Evolutionary conservation across 2,888 invertebrate genomes (phyloP).

Genomic region (Carabus problematicus): DNA sequence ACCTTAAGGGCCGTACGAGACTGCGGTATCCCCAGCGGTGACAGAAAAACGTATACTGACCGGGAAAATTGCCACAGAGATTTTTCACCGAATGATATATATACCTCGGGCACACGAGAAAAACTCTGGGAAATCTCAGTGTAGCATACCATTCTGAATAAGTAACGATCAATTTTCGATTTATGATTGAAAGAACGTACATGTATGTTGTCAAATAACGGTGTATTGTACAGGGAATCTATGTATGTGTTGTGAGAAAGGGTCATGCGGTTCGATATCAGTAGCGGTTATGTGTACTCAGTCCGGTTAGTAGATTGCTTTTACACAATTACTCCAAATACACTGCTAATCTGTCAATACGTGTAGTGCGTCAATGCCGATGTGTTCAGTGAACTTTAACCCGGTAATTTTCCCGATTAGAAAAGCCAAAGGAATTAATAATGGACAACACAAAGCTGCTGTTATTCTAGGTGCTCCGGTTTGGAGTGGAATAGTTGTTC

Average conservation of each 20-base stretch:
- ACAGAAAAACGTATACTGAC: constrained; percentile 21
- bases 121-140: not conserved
- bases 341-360: too few species aligned
- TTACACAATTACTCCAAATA: too few species aligned
- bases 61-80: constrained; percentile 25
- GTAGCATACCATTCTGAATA: not conserved
- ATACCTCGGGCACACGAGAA: not conserved
- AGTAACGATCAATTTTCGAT: not conserved
- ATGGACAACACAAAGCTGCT: constrained; percentile 34
- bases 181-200: not conserved
- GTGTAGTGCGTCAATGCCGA: too few species aligned
- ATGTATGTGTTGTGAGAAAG: too few species aligned
- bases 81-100: constrained; percentile 32
- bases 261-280: too few species aligned
- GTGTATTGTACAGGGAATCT: too few species aligned
- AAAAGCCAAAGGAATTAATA: constrained; percentile 35
- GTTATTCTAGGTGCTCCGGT: constrained; percentile 3
- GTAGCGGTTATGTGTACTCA: too few species aligned
- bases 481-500: not conserved
- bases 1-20: constrained; percentile 35
- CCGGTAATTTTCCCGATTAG: too few species aligned
- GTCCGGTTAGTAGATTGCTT: too few species aligned
- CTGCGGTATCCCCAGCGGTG: constrained; percentile 38
- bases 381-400: too few species aligned
- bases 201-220: too few species aligned